Evolutionary conservation across 64 coral and sea anemone genomes (phyloP), one percentile per base, ranked within the genome.

Genomic region (Acropora tenuis): DNA sequence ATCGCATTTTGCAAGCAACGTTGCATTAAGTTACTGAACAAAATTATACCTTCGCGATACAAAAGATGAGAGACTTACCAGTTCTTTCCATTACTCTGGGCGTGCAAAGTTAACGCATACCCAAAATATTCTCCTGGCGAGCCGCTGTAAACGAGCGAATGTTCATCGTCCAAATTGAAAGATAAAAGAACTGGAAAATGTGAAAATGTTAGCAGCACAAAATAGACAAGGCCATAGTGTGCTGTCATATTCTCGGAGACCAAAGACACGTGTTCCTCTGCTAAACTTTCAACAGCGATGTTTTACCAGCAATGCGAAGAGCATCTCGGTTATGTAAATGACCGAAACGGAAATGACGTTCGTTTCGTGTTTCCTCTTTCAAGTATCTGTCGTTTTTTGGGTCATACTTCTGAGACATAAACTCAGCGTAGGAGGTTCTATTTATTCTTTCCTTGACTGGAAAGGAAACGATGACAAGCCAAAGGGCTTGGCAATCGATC

Each of bases 111-210:
- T 44, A 84, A 58, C 1, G 80, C 16, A 84, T 84, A 84, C n/a
- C 80, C 80, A 84, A 84, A 84, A 46, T 84, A 69, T 69, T 69
- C 80, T 8, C 80, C 80, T 7, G 80, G 5, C 6, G 30, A n/a
- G 9, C 80, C 80, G 1, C 44, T 47, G 42, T 84, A 84, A 65
- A 84, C 43, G 80, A 69, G 8, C 2, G 80, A 42, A 84, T 84
- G 58, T 84, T 84, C 69, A 9, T 15, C 16, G 41, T 84, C 60
- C 3, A 84, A 63, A 68, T 84, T 84, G 15, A 84, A 84, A n/a
- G 59, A 6, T 5, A 42, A 84, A 46, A 67, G 58, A 18, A 44
- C 41, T 48, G 8, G 6, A 20, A 82, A 74, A 6, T 47, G 74
- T 1, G 18, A 69, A 12, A 69, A 41, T 13, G 16, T 43, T 8